Base-by-base conservation (phyloP, 2,888 invertebrate genomes). In the Yponomeuta plumbellus region DNA sequence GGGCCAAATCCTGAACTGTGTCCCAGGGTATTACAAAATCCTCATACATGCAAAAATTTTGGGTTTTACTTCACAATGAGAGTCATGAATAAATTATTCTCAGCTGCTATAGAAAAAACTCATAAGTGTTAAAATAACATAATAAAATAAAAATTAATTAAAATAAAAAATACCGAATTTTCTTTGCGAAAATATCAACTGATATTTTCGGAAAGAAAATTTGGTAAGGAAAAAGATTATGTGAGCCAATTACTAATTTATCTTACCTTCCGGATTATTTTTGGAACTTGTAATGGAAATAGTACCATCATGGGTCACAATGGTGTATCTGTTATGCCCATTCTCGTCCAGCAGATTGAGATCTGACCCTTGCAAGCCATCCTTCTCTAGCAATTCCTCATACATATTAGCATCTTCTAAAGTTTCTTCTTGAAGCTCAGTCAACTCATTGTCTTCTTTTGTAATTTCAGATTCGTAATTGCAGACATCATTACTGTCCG, bases 291-390 rank as follows among this genome's bases (percentile, higher is more conserved):
- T 86, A 67, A 89, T 73, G 23, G 88, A 86, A 71, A 91, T 84
- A 70, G 88, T 88, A 1, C 88, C 90, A 81, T 90, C 80, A 40
- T 81, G 76, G 0, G 80, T 76, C 22, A 89, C 72, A 61, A 89
- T 80, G 63, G 88, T 76, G 70, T 85, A 90, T 58, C 80, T 78
- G 61, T 77, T 80, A 20, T 80, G 78, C 0, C 80, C 83, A 72
- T 81, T 73, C 64, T 81, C 80, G 56, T 83, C 81, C 2, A 88
- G 73, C 57, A 89, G 71, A 66, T 85, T 56, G 26, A 66, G 6
- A 52, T 85, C 52, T 88, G 63, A 65, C 85, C 85, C 66, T 81
- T 69, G 66, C 78, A 77, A 22, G 80, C 81, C 68, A 64, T 81
- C 75, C 69, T 84, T 82, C 62, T 71, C 74, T 11, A 86, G 69